phyloP scores from a whole-genome alignment of 2,797 vertebrate species.

The Melanogrammus aeglefinus region DNA sequence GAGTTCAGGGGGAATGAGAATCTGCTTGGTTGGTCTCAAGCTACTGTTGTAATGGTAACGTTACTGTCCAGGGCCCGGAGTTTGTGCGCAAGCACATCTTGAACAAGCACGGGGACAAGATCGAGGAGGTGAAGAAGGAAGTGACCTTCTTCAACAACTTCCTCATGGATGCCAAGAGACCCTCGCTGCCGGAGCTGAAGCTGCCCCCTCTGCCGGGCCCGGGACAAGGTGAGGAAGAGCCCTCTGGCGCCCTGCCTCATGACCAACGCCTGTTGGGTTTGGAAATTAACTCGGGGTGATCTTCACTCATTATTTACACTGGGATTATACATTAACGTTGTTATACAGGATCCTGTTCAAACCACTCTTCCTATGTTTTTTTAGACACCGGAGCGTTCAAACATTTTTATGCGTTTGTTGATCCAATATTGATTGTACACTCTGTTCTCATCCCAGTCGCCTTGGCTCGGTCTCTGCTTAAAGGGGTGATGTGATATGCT shows the following conservation, averaged over 20 bases:
- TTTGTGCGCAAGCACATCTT: constrained; percentile 94
- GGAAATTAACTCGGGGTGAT: background rate
- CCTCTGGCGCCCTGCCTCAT: background rate
- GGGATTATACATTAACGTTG: too few species aligned
- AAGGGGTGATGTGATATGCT: too few species aligned
- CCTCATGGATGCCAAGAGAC: constrained; percentile 89
- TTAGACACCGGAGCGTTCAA: background rate
- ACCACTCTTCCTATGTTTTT: background rate
- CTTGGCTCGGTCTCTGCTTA: too few species aligned
- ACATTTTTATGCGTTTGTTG: background rate
- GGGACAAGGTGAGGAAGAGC: constrained; percentile 71
- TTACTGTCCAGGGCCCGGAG: constrained; percentile 81
- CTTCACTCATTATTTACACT: background rate
- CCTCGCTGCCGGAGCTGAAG: constrained; percentile 86
- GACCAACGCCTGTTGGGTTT: background rate
- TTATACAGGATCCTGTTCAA: too few species aligned
- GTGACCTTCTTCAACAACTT: constrained; percentile 92
- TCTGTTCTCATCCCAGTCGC: background rate
- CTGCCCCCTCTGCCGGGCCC: constrained; percentile 80
- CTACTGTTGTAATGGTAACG: background rate
- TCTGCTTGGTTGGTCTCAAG: background rate
- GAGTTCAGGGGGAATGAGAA: background rate
- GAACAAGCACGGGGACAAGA: constrained; percentile 92
- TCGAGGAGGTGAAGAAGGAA: constrained; percentile 93
- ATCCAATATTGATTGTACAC: background rate